Percentiles rank a stretch among this genome's conserved stretches.
Evolutionary conservation across 2,113 vertebrate genomes (phyloP).

Genomic region (Pteruthius melanotis): DNA sequence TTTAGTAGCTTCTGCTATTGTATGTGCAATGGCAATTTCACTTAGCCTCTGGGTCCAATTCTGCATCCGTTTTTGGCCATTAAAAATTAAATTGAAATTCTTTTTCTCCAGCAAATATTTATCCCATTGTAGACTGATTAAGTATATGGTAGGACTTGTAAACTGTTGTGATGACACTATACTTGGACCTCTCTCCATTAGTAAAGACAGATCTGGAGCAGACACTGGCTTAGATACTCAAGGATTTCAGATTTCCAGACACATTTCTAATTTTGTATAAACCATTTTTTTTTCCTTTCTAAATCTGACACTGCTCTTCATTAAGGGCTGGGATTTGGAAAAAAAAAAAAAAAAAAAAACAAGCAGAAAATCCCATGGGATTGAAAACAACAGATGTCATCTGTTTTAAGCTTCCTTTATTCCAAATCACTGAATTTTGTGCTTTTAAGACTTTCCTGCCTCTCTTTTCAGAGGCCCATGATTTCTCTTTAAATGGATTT

Average conservation of each 20-base stretch:
- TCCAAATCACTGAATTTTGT: constrained; percentile 27
- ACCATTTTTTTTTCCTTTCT: background rate
- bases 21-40: background rate
- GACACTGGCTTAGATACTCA: background rate
- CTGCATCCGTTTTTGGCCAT: background rate
- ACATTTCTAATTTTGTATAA: constrained; percentile 20
- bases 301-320: constrained; percentile 28
- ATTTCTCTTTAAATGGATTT: constrained; percentile 31
- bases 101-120: background rate
- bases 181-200: background rate
- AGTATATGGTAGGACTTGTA: background rate
- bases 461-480: background rate
- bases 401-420: constrained; percentile 59
- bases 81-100: background rate
- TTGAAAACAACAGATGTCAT: constrained; percentile 65
- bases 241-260: constrained; percentile 27
- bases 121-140: background rate
- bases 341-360: background rate
- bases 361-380: constrained; percentile 40
- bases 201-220: background rate
- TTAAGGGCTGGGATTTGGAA: constrained; percentile 19
- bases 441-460: constrained; percentile 42
- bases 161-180: background rate
- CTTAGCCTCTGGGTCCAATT: background rate
- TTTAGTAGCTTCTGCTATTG: background rate